phyloP scores from a whole-genome alignment of 2,797 vertebrate genomes.

The Lacerta bilineata region DNA sequence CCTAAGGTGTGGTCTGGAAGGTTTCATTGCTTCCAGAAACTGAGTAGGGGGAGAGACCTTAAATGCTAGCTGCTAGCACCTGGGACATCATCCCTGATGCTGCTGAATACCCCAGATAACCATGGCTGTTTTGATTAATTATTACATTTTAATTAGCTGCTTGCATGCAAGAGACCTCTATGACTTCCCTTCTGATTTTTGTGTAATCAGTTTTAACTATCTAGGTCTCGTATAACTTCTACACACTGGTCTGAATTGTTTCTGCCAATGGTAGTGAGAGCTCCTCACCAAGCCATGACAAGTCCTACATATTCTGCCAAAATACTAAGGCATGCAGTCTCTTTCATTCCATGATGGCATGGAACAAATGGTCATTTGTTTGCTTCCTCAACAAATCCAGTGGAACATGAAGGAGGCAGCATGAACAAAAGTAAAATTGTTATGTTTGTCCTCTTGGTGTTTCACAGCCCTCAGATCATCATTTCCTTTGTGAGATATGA shows the following conservation, averaged over 20 bases:
- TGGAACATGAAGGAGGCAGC: neutral
- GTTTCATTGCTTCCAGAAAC: neutral
- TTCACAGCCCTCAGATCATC: neutral
- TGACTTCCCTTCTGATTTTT: neutral
- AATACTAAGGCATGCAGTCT: too few species aligned
- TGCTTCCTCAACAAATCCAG: neutral
- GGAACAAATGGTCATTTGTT: neutral
- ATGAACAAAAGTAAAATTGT: neutral
- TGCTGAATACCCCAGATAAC: neutral
- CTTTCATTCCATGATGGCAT: neutral
- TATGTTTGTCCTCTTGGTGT: neutral
- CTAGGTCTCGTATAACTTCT: neutral
- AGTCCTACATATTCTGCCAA: neutral
- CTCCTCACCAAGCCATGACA: constrained; percentile 63
- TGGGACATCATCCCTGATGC: constrained; percentile 1
- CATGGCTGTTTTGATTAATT: neutral
- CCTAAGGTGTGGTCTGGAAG: neutral
- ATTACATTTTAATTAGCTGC: neutral
- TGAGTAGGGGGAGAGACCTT: neutral
- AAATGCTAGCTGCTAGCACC: neutral
- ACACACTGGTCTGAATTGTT: neutral
- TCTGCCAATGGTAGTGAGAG: too few species aligned
- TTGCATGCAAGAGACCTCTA: neutral
- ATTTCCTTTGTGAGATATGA: neutral
- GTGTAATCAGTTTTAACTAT: neutral